Evolutionary conservation across 2,888 invertebrate species (phyloP).

Genomic region (Furcula furcula): DNA sequence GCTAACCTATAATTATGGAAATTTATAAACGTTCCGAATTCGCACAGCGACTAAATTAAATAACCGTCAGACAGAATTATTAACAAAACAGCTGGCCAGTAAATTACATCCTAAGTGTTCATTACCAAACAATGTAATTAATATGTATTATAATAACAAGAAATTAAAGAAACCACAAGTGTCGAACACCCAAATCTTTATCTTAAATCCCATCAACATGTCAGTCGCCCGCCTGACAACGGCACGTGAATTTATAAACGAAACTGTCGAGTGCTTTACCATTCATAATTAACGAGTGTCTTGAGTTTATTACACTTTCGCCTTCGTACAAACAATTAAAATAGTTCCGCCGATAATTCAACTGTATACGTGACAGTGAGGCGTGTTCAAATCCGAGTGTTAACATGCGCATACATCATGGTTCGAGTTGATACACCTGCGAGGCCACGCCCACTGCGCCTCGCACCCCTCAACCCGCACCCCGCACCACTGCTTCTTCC

Average conservation of each 20-base stretch:
- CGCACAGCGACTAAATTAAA: no score
- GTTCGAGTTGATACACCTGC: conserved; percentile 72
- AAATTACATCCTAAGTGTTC: no score
- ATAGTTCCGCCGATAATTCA: conserved; percentile 37
- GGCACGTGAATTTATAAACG: conserved; percentile 24
- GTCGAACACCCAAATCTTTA: conserved; percentile 40
- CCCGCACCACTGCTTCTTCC: conserved; percentile 40
- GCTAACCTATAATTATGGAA: no score
- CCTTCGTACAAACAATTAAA: conserved; percentile 61
- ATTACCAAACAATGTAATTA: conserved; percentile 5
- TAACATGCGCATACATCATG: conserved; percentile 77
- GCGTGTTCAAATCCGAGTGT: conserved; percentile 70
- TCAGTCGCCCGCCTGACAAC: conserved; percentile 27
- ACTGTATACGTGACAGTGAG: conserved; percentile 66
- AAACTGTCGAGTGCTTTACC: conserved; percentile 32
- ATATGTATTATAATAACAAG: conserved; percentile 21
- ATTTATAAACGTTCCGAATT: no score
- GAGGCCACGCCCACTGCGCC: conserved; percentile 55
- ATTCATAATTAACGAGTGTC: conserved; percentile 43
- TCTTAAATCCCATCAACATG: conserved; percentile 45
- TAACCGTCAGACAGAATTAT: no score
- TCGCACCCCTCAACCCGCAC: conserved; percentile 40
- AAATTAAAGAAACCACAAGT: conserved; percentile 26
- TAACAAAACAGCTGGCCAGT: no score
- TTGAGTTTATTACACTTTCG: conserved; percentile 49